Conservation (phyloP, 2,888 invertebrate species). For the Strigamia crassipes region DNA sequence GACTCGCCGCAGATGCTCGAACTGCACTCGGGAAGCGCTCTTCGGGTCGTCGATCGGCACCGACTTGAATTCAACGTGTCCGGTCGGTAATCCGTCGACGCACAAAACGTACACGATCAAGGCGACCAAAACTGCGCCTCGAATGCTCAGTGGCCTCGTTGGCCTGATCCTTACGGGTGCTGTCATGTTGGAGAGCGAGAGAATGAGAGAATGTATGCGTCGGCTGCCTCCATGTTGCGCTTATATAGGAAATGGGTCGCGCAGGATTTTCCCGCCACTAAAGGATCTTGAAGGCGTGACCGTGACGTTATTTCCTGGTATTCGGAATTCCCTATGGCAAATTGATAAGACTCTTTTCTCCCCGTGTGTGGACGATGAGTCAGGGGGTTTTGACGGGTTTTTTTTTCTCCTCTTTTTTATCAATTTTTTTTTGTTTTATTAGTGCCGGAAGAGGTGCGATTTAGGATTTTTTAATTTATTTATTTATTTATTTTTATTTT, state of each 20-base stretch:
- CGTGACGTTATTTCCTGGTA: neutral
- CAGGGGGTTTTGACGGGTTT: neutral
- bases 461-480: neutral
- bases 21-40: neutral
- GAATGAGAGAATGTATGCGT: no score
- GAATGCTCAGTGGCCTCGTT: neutral
- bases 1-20: neutral
- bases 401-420: neutral
- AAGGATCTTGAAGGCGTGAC: neutral
- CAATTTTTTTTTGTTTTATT: neutral
- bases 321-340: neutral
- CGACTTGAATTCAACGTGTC: neutral
- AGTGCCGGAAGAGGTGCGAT: neutral
- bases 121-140: neutral
- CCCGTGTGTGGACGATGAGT: neutral
- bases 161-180: neutral
- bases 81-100: neutral
- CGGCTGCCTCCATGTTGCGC: neutral
- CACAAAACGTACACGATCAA: neutral
- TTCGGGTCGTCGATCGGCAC: neutral
- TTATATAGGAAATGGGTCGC: neutral
- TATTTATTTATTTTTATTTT: neutral
- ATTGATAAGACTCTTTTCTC: neutral
- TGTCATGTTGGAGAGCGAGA: slow-evolving; percentile 12
- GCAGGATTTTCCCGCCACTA: neutral